phyloP scores from a whole-genome alignment of 37 sponge, comb jelly and placozoan species.

The Dysidea cf. avara region DNA sequence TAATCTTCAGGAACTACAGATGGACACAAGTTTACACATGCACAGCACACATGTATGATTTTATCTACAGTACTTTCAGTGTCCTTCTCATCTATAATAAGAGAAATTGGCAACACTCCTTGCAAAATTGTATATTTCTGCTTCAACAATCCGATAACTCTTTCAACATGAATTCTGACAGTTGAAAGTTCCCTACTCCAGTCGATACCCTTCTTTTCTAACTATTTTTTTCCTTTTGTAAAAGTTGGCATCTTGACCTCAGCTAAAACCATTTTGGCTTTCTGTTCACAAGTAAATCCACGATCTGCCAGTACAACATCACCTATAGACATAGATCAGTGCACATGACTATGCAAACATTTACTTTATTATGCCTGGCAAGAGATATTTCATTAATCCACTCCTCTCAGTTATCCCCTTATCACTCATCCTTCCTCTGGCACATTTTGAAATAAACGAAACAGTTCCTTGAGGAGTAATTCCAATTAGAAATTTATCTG shows the following conservation, averaged over 20 bases:
- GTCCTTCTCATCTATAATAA: neutral
- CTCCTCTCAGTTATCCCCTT: constrained; percentile 32
- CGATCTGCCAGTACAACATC: constrained; percentile 52
- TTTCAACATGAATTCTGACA: constrained; percentile 46
- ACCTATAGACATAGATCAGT: neutral
- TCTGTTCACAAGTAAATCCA: constrained; percentile 47
- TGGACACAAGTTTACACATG: too few species aligned
- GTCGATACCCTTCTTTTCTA: constrained; percentile 31
- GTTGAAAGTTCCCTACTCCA: constrained; percentile 31
- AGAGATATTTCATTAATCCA: constrained; percentile 11
- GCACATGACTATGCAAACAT: too few species aligned
- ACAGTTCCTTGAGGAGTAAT: constrained; percentile 53
- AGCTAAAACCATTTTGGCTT: constrained; percentile 17
- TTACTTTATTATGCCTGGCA: too few species aligned
- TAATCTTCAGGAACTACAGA: too few species aligned
- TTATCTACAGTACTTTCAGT: too few species aligned
- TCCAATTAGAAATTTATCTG: constrained; percentile 34
- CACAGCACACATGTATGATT: too few species aligned
- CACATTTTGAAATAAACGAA: constrained; percentile 38
- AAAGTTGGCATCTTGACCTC: constrained; percentile 55
- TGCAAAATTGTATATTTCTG: constrained; percentile 52
- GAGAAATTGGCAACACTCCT: constrained; percentile 10
- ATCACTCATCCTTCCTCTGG: constrained; percentile 49
- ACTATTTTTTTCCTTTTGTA: constrained; percentile 44
- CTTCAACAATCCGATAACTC: constrained; percentile 54